phyloP scores from a whole-genome alignment of 2,113 vertebrate genomes.

The Bufo bufo region DNA sequence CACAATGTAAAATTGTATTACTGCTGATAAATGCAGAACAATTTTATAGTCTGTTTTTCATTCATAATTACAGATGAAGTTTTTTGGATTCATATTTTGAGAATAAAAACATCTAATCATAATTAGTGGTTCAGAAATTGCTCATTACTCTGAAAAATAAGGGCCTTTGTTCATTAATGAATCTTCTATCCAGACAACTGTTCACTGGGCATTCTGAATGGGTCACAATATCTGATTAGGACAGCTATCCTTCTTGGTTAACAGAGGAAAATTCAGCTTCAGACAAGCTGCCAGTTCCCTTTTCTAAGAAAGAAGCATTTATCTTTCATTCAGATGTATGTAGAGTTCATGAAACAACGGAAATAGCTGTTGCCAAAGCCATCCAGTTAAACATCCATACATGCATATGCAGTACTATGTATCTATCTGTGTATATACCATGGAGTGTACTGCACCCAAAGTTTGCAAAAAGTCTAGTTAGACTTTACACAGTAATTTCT shows the following conservation, averaged over 20 bases:
- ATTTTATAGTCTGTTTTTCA: slow-evolving; percentile 53
- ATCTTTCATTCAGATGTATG: background rate
- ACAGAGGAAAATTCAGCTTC: slow-evolving; percentile 51
- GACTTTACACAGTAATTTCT: slow-evolving; percentile 5
- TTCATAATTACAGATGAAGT: slow-evolving; percentile 62
- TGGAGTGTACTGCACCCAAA: background rate
- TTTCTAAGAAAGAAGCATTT: slow-evolving; percentile 40
- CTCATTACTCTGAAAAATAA: slow-evolving; percentile 62
- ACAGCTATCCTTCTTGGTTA: slow-evolving; percentile 61
- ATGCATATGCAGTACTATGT: background rate
- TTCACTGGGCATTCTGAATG: slow-evolving; percentile 68
- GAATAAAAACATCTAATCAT: slow-evolving; percentile 61
- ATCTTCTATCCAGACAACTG: slow-evolving; percentile 65
- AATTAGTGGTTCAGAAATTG: slow-evolving; percentile 64
- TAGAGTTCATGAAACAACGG: slow-evolving; percentile 8
- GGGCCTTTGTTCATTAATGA: slow-evolving; percentile 69
- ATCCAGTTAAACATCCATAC: background rate
- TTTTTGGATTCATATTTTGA: slow-evolving; percentile 62
- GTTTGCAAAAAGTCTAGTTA: background rate
- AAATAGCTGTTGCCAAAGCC: slow-evolving; percentile 14
- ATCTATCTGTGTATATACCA: background rate
- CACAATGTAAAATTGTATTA: slow-evolving; percentile 9
- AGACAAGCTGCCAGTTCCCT: slow-evolving; percentile 56
- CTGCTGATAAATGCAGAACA: slow-evolving; percentile 45
- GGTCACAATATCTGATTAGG: slow-evolving; percentile 66